These are phyloP conservation scores for Pangasius mekongensis DNA, from an alignment of 2,797 vertebrate genomes.

Conservation along the genomic window DNA sequence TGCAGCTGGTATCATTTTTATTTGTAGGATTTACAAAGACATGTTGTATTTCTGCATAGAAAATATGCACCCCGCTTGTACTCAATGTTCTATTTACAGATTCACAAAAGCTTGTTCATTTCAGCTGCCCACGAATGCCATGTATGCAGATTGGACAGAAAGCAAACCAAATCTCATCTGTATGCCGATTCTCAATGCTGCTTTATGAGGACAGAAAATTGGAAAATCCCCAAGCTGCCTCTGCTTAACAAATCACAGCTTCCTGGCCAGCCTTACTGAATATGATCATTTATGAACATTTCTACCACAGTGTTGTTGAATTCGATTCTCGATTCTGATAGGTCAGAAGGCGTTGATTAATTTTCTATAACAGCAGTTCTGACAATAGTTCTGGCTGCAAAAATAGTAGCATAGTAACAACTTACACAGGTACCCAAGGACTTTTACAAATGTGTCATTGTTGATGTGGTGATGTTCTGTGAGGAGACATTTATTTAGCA, in stretches of 20 bases:
- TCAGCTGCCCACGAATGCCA: constrained; percentile 16
- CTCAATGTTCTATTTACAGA: constrained; percentile 25
- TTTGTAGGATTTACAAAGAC: neutral
- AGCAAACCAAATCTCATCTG: constrained; percentile 33
- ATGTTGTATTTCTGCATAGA: neutral
- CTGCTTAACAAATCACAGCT: constrained; percentile 18
- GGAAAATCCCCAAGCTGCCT: constrained; percentile 18
- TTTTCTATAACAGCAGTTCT: neutral
- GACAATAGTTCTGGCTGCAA: neutral
- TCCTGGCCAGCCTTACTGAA: neutral
- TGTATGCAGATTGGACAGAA: constrained; percentile 28
- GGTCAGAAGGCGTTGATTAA: neutral
- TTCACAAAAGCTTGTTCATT: constrained; percentile 22
- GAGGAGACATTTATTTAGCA: neutral
- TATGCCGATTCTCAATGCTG: constrained; percentile 25
- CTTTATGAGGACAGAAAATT: constrained; percentile 29
- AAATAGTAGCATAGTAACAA: neutral
- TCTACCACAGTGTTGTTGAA: neutral
- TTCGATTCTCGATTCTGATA: neutral
- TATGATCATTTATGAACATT: constrained; percentile 2
- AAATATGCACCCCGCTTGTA: constrained; percentile 1
- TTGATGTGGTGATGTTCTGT: neutral
- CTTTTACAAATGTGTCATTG: neutral
- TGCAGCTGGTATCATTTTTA: neutral
- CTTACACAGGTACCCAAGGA: neutral